Evolutionary conservation across 2,888 invertebrate species (phyloP).

Genomic region (Tinea pellionella): DNA sequence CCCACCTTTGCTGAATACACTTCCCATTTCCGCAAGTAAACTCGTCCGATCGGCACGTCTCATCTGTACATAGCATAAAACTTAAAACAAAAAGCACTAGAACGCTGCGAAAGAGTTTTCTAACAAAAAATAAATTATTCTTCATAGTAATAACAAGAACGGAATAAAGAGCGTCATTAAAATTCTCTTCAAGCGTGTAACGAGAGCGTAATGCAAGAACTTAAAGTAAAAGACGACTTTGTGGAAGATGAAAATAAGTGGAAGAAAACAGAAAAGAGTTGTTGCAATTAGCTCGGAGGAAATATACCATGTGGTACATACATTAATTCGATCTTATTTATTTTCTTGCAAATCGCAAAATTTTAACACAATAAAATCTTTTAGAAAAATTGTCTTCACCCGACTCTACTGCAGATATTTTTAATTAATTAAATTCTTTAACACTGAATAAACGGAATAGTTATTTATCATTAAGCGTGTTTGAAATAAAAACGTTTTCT

Average conservation of each 20-base stretch:
- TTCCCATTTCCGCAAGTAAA: slow-evolving; percentile 92
- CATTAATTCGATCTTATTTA: slow-evolving; percentile 16
- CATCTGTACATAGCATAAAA: slow-evolving; percentile 68
- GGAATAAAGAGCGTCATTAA: slow-evolving; percentile 26
- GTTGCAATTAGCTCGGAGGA: slow-evolving; percentile 18
- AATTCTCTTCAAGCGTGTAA: slow-evolving; percentile 28
- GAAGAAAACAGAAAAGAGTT: slow-evolving; percentile 22
- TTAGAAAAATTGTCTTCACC: slow-evolving; percentile 25
- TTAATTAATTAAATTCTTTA: slow-evolving; percentile 42
- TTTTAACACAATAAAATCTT: slow-evolving; percentile 21
- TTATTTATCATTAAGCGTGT: not conserved
- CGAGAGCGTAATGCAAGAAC: slow-evolving; percentile 5
- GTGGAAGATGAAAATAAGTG: slow-evolving; percentile 20
- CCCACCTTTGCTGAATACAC: slow-evolving; percentile 88
- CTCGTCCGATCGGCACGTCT: slow-evolving; percentile 91
- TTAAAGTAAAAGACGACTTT: slow-evolving; percentile 22
- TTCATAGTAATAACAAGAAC: not conserved
- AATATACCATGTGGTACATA: not conserved
- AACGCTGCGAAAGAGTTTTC: not conserved
- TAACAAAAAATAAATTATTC: not conserved
- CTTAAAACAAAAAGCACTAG: not conserved
- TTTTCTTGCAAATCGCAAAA: slow-evolving; percentile 21
- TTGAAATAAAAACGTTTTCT: not conserved
- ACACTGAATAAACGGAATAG: slow-evolving; percentile 15
- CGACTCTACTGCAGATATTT: slow-evolving; percentile 18